A percentile compares a stretch with the other conserved stretches of the same genome.
phyloP scores from a whole-genome alignment of 2,113 vertebrate genomes.

The Xiphophorus couchianus region DNA sequence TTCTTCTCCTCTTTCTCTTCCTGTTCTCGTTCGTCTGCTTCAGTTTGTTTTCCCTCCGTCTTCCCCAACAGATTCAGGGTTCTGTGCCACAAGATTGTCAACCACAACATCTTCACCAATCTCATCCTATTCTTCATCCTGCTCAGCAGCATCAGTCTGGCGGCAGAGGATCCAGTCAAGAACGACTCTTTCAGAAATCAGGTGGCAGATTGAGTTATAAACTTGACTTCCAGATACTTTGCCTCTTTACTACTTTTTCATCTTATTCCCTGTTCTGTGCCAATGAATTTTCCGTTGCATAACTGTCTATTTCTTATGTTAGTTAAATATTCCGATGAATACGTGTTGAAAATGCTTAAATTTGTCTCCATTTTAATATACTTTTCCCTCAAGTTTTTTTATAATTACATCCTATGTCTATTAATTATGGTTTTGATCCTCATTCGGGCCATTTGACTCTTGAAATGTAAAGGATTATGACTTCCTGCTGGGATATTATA shows the following conservation, averaged over 20 bases:
- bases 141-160: conserved; percentile 98
- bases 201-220: conserved; percentile 69
- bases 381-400: not conserved
- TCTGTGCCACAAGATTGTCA: conserved; percentile 96
- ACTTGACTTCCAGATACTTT: not conserved
- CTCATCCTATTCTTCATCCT: conserved; percentile 99
- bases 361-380: not conserved
- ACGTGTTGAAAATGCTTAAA: not conserved
- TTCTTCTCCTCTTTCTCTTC: not conserved
- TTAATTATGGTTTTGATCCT: not conserved
- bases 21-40: not conserved
- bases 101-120: conserved; percentile 99
- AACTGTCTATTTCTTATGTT: not conserved
- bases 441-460: not conserved
- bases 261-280: not conserved
- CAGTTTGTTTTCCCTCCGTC: not conserved
- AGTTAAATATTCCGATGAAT: not conserved
- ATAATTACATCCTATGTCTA: not conserved
- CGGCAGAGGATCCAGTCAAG: conserved; percentile 94
- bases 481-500: not conserved
- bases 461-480: not conserved
- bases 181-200: conserved; percentile 94
- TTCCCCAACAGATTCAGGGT: conserved; percentile 87
- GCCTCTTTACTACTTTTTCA: not conserved
- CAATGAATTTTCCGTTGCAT: not conserved